A percentile compares a stretch with the other conserved stretches of the same genome.
phyloP scores from a whole-genome alignment of 1,140 invertebrate genomes.

The Pogonomyrmex californicus region DNA sequence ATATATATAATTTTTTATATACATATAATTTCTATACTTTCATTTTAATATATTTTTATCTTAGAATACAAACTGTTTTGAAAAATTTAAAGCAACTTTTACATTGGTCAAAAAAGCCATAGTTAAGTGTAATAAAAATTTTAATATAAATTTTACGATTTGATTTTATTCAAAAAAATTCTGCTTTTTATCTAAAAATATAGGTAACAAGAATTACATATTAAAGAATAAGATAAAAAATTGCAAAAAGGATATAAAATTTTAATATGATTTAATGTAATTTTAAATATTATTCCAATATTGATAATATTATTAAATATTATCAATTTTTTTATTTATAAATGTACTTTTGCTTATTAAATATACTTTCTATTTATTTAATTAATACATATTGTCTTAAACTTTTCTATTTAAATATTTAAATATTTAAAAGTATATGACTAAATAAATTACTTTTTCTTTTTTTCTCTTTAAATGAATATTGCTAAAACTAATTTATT shows the following conservation, averaged over 20 bases:
- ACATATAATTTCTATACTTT: neutral
- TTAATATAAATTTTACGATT: neutral
- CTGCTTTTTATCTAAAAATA: neutral
- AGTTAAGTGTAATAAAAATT: neutral
- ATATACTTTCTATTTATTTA: too few species aligned
- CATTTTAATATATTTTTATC: neutral
- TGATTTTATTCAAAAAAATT: neutral
- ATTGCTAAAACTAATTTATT: too few species aligned
- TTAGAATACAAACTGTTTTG: neutral
- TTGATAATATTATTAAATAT: too few species aligned
- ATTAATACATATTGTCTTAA: neutral
- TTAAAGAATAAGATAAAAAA: too few species aligned
- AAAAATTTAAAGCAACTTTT: neutral
- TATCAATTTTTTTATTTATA: too few species aligned
- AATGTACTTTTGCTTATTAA: too few species aligned
- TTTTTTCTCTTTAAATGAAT: too few species aligned
- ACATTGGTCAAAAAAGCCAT: neutral
- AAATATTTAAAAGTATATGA: neutral
- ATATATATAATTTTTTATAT: neutral
- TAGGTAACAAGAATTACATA: too few species aligned
- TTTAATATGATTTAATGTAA: too few species aligned
- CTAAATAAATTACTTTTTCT: neutral
- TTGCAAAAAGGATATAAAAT: too few species aligned
- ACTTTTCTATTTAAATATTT: neutral
- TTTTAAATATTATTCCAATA: too few species aligned